phyloP scores from a whole-genome alignment of 2,888 invertebrate genomes.

The Drosophila anceps region DNA sequence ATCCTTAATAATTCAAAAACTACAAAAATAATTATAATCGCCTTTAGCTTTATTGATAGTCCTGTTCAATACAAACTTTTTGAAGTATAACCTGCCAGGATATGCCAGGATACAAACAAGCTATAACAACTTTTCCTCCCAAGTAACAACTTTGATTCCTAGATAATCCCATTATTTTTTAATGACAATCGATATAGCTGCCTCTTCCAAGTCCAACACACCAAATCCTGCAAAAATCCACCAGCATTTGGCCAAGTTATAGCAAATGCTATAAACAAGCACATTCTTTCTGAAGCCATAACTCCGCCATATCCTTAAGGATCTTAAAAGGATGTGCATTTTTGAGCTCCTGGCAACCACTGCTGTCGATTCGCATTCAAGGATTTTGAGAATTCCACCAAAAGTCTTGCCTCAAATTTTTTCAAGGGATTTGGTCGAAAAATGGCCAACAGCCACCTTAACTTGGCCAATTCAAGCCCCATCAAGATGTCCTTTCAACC shows the following conservation, averaged over 20 bases:
- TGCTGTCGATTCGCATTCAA: background rate
- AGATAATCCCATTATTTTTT: background rate
- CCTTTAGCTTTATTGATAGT: background rate
- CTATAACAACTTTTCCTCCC: background rate
- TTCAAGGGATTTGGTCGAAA: slow-evolving; percentile 1
- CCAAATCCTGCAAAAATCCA: background rate
- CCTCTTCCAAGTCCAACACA: background rate
- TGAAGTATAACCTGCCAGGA: no score
- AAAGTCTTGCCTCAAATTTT: background rate
- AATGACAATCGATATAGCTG: background rate
- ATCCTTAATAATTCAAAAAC: background rate
- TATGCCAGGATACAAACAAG: no score
- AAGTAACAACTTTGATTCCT: background rate
- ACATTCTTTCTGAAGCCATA: background rate
- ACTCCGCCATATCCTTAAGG: background rate
- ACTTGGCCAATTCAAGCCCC: background rate
- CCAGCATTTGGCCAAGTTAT: background rate
- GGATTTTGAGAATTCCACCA: background rate
- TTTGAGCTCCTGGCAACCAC: background rate
- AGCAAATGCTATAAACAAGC: background rate
- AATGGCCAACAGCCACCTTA: background rate
- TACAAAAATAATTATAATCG: background rate
- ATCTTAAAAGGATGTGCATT: background rate
- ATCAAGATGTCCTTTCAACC: background rate
- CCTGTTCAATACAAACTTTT: background rate